A percentile compares a stretch with the other conserved stretches of the same genome.
Evolutionary conservation across 2,888 invertebrate species (phyloP).

Genomic region (Melanchra persicariae): DNA sequence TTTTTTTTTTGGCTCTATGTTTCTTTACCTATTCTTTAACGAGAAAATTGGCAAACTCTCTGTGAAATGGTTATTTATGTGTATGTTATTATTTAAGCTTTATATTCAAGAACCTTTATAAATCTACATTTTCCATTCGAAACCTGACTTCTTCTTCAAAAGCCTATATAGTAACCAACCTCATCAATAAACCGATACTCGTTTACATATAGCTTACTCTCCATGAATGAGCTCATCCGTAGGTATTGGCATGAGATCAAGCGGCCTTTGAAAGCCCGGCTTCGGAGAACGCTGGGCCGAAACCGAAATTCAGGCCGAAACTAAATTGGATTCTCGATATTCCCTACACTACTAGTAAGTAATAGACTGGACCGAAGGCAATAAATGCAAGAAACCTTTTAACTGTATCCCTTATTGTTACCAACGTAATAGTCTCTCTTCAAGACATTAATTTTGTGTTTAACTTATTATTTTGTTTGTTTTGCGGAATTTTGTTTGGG

Average conservation of each 20-base stretch:
- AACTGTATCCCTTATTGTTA: slow-evolving; percentile 52
- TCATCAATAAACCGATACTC: slow-evolving; percentile 25
- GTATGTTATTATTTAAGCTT: too few relatives aligned
- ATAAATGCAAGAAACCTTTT: slow-evolving; percentile 66
- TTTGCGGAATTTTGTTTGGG: background rate
- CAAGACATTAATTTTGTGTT: slow-evolving; percentile 34
- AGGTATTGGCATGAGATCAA: slow-evolving; percentile 5
- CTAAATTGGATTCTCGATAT: slow-evolving; percentile 13
- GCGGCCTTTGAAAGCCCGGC: slow-evolving; percentile 14
- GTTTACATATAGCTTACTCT: slow-evolving; percentile 5
- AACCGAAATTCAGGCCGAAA: slow-evolving; percentile 14
- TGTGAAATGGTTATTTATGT: too few relatives aligned
- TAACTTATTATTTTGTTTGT: slow-evolving; percentile 6
- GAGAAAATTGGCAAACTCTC: too few relatives aligned
- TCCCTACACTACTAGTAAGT: slow-evolving; percentile 24
- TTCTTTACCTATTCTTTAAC: too few relatives aligned
- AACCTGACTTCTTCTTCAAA: background rate
- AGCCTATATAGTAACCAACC: background rate
- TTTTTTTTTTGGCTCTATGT: too few relatives aligned
- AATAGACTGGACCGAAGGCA: slow-evolving; percentile 34
- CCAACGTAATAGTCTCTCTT: slow-evolving; percentile 20
- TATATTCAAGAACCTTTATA: background rate
- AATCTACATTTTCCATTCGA: background rate
- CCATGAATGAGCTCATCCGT: background rate
- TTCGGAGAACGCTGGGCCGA: slow-evolving; percentile 14